Base-by-base conservation (phyloP, 92 coral and sea anemone genomes). In the Phenganax stokvisi region DNA sequence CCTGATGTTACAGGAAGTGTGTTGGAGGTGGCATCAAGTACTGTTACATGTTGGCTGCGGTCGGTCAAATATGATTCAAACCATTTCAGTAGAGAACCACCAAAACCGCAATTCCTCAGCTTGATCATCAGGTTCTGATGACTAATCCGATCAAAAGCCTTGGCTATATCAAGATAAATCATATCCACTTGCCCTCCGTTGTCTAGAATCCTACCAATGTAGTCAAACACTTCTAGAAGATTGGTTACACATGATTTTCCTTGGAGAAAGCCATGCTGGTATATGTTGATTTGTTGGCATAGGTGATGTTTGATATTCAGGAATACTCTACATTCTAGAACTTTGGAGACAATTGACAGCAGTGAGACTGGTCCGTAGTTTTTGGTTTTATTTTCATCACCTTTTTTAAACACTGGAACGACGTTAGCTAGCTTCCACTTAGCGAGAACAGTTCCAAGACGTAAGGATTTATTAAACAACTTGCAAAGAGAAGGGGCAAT, bases 151-250 rank as follows among this genome's bases (percentile, higher is more conserved):
- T 84, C 85, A 60, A 85, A 85, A 13, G 85, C 75, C 66, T 80
- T 85, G 12, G 85, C 88, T 81, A 81, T 85, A 51, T 85, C 82
- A 12, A 85, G 70, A 68, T 84, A 84, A 9, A 84, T 84, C 15
- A 59, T 73, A 77, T 84, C 87, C 16, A 81, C 77, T 47, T 84
- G 87, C 25, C 9, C 61, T 3, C 83, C 87, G 15, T 37, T n/a
- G 59, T 84, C 83, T 10, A 84, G 47, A 37, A 37, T 37, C 47
- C 47, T 37, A 37, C 47, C 47, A 37, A 37, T 37, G 47, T 37
- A 37, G 47, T 37, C 47, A 37, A 37, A 37, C 47, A 37, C 47
- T 37, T 37, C 47, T 37, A 37, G 47, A 37, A 37, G 47, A 37
- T 37, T 37, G 47, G 47, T 37, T 37, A 37, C 47, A 37, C 47